These are phyloP conservation scores for Procambarus clarkii DNA, from an alignment of 1,140 invertebrate species.

Conservation along the genomic window DNA sequence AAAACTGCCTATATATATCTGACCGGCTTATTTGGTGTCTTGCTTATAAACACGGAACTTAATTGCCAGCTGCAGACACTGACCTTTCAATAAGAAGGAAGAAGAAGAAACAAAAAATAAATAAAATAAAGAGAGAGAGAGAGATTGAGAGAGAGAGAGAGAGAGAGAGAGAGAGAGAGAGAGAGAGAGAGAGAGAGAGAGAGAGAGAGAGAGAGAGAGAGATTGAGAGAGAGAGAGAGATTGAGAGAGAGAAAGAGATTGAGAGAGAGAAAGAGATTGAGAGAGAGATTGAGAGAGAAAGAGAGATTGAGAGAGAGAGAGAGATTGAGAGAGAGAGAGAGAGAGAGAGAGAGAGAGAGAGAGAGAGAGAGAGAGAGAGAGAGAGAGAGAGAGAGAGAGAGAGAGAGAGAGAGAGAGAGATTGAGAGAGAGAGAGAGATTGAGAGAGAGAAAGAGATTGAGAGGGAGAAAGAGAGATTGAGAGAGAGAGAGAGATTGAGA, in stretches of 20 bases:
- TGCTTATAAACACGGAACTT: too few species aligned
- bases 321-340: background rate
- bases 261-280: conserved; percentile 36
- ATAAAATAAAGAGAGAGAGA: conserved; percentile 39
- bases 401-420: conserved; percentile 9
- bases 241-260: too few species aligned
- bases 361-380: background rate
- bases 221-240: background rate
- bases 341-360: background rate
- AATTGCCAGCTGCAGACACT: too few species aligned
- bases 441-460: background rate
- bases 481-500: conserved; percentile 7
- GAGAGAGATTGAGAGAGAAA: background rate
- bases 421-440: background rate
- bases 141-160: conserved; percentile 9
- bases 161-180: conserved; percentile 7
- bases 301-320: conserved; percentile 9
- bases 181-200: background rate
- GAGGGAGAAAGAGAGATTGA: background rate
- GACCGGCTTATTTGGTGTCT: too few species aligned
- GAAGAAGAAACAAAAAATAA: too few species aligned
- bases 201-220: background rate
- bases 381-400: conserved; percentile 40
- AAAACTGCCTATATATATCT: too few species aligned
- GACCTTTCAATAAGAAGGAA: too few species aligned